A percentile compares a stretch with the other conserved stretches of the same genome.
These are phyloP conservation scores for Papilio elwesi DNA, from an alignment of 2,888 invertebrate species.

Conservation along the genomic window DNA sequence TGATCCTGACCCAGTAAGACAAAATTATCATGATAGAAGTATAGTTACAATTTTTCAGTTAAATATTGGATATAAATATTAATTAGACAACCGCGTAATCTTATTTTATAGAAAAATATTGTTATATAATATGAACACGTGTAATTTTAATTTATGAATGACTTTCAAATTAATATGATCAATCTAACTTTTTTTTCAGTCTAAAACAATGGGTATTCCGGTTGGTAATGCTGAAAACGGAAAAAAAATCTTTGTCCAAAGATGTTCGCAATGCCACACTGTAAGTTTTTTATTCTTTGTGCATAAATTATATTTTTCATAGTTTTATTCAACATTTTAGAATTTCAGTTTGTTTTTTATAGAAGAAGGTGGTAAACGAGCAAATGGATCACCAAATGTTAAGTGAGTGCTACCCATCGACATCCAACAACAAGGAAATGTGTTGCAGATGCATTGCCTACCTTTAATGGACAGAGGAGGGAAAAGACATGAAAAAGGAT, in stretches of 20 bases:
- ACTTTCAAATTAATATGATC: not conserved
- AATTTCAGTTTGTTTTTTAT: too few species aligned
- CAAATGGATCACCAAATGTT: too few species aligned
- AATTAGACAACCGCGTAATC: not conserved
- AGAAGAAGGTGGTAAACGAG: too few species aligned
- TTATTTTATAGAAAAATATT: slow-evolving; percentile 12
- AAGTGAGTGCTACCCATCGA: too few species aligned
- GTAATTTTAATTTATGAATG: not conserved
- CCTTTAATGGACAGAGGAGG: too few species aligned
- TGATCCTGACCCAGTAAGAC: slow-evolving; percentile 73
- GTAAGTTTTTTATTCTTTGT: slow-evolving; percentile 72
- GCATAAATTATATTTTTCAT: slow-evolving; percentile 3
- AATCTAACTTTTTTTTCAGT: slow-evolving; percentile 47
- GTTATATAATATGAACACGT: slow-evolving; percentile 34
- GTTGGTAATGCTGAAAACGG: slow-evolving; percentile 98
- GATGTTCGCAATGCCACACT: slow-evolving; percentile 99
- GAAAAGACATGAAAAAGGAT: too few species aligned
- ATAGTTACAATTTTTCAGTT: not conserved
- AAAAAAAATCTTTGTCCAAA: slow-evolving; percentile 97
- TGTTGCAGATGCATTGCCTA: too few species aligned
- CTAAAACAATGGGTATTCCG: slow-evolving; percentile 89
- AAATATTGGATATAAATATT: slow-evolving; percentile 4
- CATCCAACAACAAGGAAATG: too few species aligned
- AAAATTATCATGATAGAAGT: slow-evolving; percentile 23
- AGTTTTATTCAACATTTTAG: too few species aligned